Evolutionary conservation across 2,888 invertebrate genomes (phyloP).

Genomic region (Papilio demoleus): DNA sequence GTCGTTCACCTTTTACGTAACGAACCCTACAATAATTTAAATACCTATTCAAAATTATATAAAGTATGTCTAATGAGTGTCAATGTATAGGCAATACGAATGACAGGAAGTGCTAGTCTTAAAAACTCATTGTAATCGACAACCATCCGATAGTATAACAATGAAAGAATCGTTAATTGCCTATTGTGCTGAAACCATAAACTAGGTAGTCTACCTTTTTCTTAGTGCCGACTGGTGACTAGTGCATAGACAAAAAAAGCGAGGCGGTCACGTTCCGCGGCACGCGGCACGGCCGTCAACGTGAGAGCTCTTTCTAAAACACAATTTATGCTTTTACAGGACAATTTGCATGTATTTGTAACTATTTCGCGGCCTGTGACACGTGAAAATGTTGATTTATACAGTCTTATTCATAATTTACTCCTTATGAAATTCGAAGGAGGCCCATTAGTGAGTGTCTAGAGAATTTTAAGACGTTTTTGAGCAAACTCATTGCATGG

Average conservation of each 20-base stretch:
- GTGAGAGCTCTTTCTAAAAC: conserved; percentile 63
- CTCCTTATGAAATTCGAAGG: conserved; percentile 60
- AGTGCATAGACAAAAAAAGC: conserved; percentile 57
- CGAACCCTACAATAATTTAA: conserved; percentile 39
- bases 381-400: conserved; percentile 56
- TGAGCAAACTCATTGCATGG: conserved; percentile 46
- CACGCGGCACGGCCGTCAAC: conserved; percentile 59
- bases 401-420: conserved; percentile 55
- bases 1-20: conserved; percentile 58
- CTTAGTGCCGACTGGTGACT: conserved; percentile 55
- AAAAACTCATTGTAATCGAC: conserved; percentile 38
- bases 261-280: conserved; percentile 62
- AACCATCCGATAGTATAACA: conserved; percentile 65
- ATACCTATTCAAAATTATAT: conserved; percentile 47
- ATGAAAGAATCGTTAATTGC: conserved; percentile 69
- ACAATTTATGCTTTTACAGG: conserved; percentile 57
- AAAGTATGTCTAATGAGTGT: conserved; percentile 43
- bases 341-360: conserved; percentile 56
- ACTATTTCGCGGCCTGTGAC: conserved; percentile 47
- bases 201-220: conserved; percentile 62
- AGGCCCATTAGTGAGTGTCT: conserved; percentile 50
- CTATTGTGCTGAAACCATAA: conserved; percentile 66
- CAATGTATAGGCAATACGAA: conserved; percentile 50
- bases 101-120: conserved; percentile 64
- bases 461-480: conserved; percentile 54